Conservation (phyloP, 1,140 invertebrate species). For the Bombus turneri region DNA sequence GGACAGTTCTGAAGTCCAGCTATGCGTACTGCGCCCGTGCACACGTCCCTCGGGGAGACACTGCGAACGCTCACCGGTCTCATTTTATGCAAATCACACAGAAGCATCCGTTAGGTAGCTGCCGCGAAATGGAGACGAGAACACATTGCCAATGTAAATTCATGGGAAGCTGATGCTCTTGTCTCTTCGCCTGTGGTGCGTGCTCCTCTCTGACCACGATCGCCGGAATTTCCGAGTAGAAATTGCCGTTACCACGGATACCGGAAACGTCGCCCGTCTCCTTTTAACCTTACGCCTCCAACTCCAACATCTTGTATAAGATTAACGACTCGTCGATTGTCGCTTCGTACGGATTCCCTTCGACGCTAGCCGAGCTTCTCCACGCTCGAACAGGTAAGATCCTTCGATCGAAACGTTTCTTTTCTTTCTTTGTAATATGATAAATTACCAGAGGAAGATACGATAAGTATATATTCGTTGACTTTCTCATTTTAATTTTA, state of each 20-base stretch:
- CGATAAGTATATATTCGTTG: neutral
- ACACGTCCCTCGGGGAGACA: neutral
- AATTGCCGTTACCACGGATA: constrained; percentile 12
- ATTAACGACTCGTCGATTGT: neutral
- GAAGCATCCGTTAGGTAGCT: constrained; percentile 61
- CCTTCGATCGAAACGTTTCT: neutral
- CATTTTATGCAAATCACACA: constrained; percentile 69
- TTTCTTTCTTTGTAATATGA: neutral
- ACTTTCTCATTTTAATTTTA: too few species aligned
- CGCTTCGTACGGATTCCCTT: neutral
- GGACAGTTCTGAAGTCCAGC: constrained; percentile 23
- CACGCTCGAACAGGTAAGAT: neutral
- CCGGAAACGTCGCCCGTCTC: neutral
- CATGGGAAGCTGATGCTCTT: constrained; percentile 33
- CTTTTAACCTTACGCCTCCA: neutral
- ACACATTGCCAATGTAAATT: constrained; percentile 63
- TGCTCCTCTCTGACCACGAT: neutral
- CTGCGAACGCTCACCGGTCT: constrained; percentile 33
- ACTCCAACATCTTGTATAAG: neutral
- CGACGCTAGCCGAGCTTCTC: neutral
- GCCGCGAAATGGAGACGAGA: constrained; percentile 50
- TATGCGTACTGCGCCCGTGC: neutral
- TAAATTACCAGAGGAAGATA: too few species aligned
- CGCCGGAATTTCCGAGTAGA: constrained; percentile 1
- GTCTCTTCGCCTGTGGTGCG: constrained; percentile 13